Evolutionary conservation across 2,797 vertebrate genomes (phyloP), one percentile per base, ranked within the genome.

Genomic region (Anabas testudineus): DNA sequence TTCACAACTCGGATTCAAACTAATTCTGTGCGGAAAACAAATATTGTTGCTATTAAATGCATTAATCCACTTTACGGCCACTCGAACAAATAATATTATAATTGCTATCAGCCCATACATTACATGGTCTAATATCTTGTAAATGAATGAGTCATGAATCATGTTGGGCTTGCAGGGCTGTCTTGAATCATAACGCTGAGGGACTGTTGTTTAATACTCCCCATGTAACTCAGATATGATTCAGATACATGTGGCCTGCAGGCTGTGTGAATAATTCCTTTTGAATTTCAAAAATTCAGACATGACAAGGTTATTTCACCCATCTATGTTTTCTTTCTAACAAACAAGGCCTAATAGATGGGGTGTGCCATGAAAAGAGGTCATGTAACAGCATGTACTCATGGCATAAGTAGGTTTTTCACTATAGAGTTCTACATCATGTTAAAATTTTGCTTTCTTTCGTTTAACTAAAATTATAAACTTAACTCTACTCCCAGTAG

Each of bases 231-330:
- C 63, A 32, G 63, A 76, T 74, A 59, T 78, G 61, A 78, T 54
- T 76, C 67, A 82, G 68, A 82, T 54, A 62, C 68, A 76, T 36
- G 4, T 16, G 12, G 79, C 75, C 82, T 70, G 45, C 34, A 47
- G 84, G 78, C 85, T 22, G 53, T 49, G 75, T 85, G 73, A 88
- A 85, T 87, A 82, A 87, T 89, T 91, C 71, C 75, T 84, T 88
- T 81, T 87, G 82, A 85, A 73, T 78, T 56, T 69, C 51, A 51
- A 51, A 77, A 77, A 62, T 82, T 67, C 55, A 72, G 67, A 80
- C 73, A 63, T 30, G 45, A 73, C 72, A 68, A 65, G 72, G 71
- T 80, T 83, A 70, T 80, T 83, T 74, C 46, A 53, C 36, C 42
- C 28, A 16, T 70, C 32, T 49, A 2, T 80, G 43, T 81, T 66